Base-by-base conservation (phyloP, 2,113 vertebrate species). In the Pachypanchax playfairii region DNA sequence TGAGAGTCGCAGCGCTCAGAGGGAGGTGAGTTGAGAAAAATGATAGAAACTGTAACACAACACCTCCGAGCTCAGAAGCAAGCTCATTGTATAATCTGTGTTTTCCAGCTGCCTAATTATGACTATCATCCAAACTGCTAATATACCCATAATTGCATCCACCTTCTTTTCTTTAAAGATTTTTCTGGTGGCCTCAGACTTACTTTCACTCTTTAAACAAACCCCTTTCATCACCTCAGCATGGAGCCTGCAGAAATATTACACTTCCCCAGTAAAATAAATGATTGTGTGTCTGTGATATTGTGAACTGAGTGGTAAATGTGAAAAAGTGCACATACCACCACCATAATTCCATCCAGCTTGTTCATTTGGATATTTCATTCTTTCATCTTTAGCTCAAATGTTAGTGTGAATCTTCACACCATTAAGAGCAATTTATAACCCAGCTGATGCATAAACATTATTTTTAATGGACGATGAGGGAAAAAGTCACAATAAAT, bases 21-120 rank as follows among this genome's bases (percentile, higher is more conserved):
- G 72, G 65, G 82, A 81, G 77, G 56, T 50, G 54, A 79, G 79
- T 36, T 56, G 54, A 71, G 67, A 80, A 77, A n/a, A 78, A 66
- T 69, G 72, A 83, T 70, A 36, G 61, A 59, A 49, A 74, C 75
- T 80, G 54, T n/a, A 76, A 49, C 70, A 62, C 70, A 73, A 78
- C 85, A 79, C 77, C 74, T 82, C 57, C 75, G n/a, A 68, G 70
- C 42, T 70, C 60, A 57, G 36, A 28, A 78, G 39, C 53, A 65
- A 76, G 25, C 57, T 68, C 44, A 54, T 75, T 77, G 79, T 65
- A 38, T 80, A 80, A 88, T 54, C 69, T 58, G 35, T 59, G 33
- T 76, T 76, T 71, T 60, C 64, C 71, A 61, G 17, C 25, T 54
- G 21, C 47, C 39, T 71, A 64, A 66, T 71, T 53, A 62, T 35